Evolutionary conservation across 2,797 vertebrate species (phyloP).

Genomic region (Moxostoma hubbsi): DNA sequence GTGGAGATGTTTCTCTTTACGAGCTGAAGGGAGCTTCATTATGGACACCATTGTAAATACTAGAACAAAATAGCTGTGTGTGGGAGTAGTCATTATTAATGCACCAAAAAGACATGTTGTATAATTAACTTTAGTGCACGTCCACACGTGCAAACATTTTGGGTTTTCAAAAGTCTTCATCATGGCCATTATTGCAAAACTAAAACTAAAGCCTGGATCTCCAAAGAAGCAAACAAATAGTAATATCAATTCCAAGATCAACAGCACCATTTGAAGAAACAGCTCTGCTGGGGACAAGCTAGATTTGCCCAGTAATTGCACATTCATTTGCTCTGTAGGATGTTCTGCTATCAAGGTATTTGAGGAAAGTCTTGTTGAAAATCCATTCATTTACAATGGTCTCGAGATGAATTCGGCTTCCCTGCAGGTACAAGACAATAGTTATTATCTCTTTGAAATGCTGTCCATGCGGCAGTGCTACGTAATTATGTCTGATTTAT

Average conservation of each 20-base stretch:
- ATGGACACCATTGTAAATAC: constrained; percentile 37
- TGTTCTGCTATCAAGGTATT: constrained; percentile 50
- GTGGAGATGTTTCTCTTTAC: constrained; percentile 58
- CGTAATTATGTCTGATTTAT: constrained; percentile 68
- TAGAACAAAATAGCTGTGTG: constrained; percentile 36
- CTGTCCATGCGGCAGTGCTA: constrained; percentile 42
- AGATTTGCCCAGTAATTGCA: constrained; percentile 72
- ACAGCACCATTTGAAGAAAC: constrained; percentile 48
- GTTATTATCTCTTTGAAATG: constrained; percentile 61
- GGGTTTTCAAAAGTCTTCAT: background rate
- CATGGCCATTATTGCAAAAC: background rate
- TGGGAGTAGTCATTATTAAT: constrained; percentile 56
- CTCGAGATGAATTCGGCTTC: constrained; percentile 62
- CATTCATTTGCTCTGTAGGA: constrained; percentile 63
- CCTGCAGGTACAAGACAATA: constrained; percentile 58
- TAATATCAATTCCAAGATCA: constrained; percentile 63
- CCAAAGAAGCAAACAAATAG: constrained; percentile 57
- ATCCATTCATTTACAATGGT: constrained; percentile 58
- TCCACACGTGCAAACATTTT: constrained; percentile 21
- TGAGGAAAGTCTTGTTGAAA: constrained; percentile 46
- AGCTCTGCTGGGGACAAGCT: constrained; percentile 52
- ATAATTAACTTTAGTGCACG: constrained; percentile 33
- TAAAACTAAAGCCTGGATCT: constrained; percentile 45
- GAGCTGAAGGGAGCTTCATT: constrained; percentile 62
- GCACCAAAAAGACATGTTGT: constrained; percentile 12